Base-by-base conservation (phyloP, 2,888 invertebrate species). In the Cephus rjabovi region DNA sequence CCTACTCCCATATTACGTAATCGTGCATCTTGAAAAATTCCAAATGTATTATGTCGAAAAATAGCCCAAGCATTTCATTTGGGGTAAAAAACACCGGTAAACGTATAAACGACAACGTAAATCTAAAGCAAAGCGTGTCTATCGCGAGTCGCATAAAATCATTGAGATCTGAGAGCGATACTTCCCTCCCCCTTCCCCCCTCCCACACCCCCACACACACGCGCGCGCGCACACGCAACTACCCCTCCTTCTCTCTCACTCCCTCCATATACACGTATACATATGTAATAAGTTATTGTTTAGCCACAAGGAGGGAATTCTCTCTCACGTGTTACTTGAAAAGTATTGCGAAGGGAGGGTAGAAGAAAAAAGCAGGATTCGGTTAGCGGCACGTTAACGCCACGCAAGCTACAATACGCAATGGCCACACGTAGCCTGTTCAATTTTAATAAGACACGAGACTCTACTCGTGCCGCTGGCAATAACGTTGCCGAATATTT, bases 401-500 rank as follows among this genome's bases (percentile, higher is more conserved):
- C 33, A 71, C 71, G 71, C 71, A 34, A 31, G 31, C 31, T 31
- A 71, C 71, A 31, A 71, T 34, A 56, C 71, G 71, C 33, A 71
- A 31, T 33, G 71, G 71, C 71, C 75, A 70, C 69, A 80, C 80
- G 75, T 79, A 78, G 77, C 79, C 79, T 76, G 81, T 82, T 80
- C 82, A 82, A 80, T 82, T 83, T 80, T 81, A 83, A 82, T 82
- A 81, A 83, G 83, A 78, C 78, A 80, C 78, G 75, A 76, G 79
- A 75, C 77, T 78, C 73, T 77, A 76, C 33, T 71, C 71, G 33
- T 34, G 71, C 71, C 71, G 4, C 56, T 12, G 79, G 81, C 83
- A 83, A 87, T 84, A 85, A 85, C 82, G 85, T 83, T 79, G 82
- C 82, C 71, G 83, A 84, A 84, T 85, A 84, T 84, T 84, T 82